Percentiles rank a stretch among this genome's conserved stretches.
These are phyloP conservation scores for Drymodes brunneopygia DNA, from an alignment of 2,113 vertebrate genomes.

Conservation along the genomic window DNA sequence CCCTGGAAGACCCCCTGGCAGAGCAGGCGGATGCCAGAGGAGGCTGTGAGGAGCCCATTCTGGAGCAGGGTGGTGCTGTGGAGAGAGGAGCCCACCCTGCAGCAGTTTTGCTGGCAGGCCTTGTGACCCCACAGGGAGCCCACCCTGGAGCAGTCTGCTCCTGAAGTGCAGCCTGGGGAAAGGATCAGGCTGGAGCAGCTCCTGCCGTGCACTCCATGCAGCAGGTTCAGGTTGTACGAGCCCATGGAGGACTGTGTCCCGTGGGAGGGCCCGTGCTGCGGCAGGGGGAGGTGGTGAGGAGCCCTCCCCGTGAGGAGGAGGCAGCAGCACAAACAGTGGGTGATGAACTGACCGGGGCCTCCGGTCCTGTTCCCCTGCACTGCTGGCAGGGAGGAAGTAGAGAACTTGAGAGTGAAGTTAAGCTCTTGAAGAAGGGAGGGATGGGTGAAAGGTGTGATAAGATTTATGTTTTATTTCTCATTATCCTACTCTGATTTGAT, in stretches of 20 bases:
- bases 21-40: background rate
- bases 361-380: background rate
- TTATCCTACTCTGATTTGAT: background rate
- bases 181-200: background rate
- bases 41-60: background rate
- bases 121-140: background rate
- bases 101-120: background rate
- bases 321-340: background rate
- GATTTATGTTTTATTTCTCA: background rate
- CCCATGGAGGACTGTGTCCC: background rate
- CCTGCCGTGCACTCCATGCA: background rate
- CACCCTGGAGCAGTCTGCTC: background rate
- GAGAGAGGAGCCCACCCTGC: background rate
- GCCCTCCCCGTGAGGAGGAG: background rate
- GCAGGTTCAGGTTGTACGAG: fast-evolving
- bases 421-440: background rate
- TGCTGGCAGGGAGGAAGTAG: background rate
- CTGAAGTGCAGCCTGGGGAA: background rate
- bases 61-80: background rate
- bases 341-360: background rate
- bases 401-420: background rate
- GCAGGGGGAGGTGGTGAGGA: background rate
- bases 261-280: no score
- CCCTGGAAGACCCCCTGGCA: background rate
- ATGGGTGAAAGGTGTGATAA: background rate